Percentiles rank a stretch among this genome's conserved stretches.
phyloP scores from a whole-genome alignment of 2,113 vertebrate genomes.

The Octodon degus region DNA sequence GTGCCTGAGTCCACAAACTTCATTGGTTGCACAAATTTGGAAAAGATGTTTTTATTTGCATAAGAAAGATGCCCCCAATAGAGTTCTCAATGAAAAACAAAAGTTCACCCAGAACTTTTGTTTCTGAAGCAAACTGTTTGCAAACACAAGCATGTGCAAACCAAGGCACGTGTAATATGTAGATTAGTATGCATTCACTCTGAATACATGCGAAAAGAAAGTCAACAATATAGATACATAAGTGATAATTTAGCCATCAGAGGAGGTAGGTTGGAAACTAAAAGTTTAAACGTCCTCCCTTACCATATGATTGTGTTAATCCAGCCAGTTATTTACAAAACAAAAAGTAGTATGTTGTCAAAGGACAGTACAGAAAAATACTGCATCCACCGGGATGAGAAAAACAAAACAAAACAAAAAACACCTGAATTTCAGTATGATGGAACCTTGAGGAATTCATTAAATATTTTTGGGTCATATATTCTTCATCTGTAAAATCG shows the following conservation, averaged over 20 bases:
- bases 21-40: background rate
- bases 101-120: background rate
- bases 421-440: background rate
- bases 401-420: background rate
- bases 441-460: background rate
- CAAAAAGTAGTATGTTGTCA: background rate
- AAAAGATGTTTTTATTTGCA: background rate
- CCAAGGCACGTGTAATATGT: background rate
- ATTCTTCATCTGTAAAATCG: background rate
- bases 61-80: background rate
- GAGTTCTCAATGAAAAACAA: background rate
- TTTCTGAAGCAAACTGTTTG: background rate
- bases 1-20: background rate
- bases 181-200: background rate
- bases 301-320: background rate
- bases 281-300: background rate
- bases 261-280: background rate
- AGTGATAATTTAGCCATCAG: background rate
- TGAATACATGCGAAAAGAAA: background rate
- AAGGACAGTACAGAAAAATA: background rate
- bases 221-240: background rate
- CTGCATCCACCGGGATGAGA: background rate
- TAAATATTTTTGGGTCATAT: background rate
- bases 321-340: background rate
- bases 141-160: background rate